A percentile compares a stretch with the other conserved stretches of the same genome.
phyloP scores from a whole-genome alignment of 2,888 invertebrate species.

The Cephonodes hylas region DNA sequence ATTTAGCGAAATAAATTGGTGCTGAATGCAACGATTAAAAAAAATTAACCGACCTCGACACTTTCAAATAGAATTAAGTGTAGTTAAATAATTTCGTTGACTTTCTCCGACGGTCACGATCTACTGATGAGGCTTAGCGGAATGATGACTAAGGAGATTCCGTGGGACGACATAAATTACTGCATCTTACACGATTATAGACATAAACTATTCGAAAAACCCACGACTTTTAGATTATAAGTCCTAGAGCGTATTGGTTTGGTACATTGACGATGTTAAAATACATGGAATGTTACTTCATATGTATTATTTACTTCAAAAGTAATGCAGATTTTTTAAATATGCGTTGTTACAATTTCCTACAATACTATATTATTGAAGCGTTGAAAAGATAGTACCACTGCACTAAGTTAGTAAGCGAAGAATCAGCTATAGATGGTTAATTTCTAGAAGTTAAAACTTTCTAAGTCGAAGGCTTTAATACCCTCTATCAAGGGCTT shows the following conservation, averaged over 20 bases:
- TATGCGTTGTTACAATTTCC: too few species aligned
- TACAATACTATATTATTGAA: too few species aligned
- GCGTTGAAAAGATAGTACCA: too few species aligned
- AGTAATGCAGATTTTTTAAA: too few species aligned
- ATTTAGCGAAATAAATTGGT: not conserved
- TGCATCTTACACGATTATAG: not conserved
- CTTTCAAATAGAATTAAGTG: conserved; percentile 1
- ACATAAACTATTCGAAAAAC: not conserved
- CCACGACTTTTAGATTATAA: not conserved
- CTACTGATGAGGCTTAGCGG: not conserved
- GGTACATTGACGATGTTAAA: too few species aligned
- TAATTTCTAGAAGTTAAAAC: too few species aligned
- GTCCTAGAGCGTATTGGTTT: not conserved
- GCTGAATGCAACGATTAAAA: not conserved
- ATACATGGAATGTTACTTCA: too few species aligned
- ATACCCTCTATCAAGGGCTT: too few species aligned
- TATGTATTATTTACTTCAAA: too few species aligned
- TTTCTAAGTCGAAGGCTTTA: too few species aligned
- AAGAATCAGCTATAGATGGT: too few species aligned
- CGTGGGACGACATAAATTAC: not conserved
- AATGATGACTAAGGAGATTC: not conserved
- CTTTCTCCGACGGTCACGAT: conserved; percentile 4
- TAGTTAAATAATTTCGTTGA: not conserved
- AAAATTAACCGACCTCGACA: not conserved
- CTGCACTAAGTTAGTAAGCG: too few species aligned